Conservation (phyloP, 2,888 invertebrate species). For the Tolmerus cingulatus region DNA sequence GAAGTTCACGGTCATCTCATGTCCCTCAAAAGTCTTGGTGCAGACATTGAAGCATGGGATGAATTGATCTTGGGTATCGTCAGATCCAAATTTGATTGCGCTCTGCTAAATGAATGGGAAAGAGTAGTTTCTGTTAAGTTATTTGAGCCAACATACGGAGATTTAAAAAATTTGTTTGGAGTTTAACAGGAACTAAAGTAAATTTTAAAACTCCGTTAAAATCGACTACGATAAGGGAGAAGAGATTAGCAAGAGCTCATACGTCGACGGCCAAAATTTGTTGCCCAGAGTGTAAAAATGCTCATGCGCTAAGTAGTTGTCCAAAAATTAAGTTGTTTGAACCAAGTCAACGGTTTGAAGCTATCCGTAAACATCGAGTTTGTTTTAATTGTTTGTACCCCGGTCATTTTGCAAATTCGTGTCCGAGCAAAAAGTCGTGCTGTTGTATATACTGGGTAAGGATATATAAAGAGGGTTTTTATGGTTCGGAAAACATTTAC, state of each 20-base stretch:
- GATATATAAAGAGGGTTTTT: too few species aligned
- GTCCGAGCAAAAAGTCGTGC: not conserved
- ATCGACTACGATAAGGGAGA: not conserved
- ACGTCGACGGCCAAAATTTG: not conserved
- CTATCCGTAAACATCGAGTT: not conserved
- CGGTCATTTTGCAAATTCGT: not conserved
- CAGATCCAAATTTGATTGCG: not conserved
- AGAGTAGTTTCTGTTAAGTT: not conserved
- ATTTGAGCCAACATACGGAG: too few species aligned
- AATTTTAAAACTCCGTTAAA: too few species aligned
- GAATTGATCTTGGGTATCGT: not conserved
- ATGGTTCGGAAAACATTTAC: too few species aligned
- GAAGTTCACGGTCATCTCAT: not conserved
- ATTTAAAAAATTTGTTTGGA: too few species aligned
- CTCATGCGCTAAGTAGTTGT: not conserved
- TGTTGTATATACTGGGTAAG: too few species aligned
- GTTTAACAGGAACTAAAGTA: not conserved
- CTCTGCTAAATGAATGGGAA: not conserved
- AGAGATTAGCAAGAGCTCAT: not conserved
- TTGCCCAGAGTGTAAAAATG: not conserved
- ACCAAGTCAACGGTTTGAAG: not conserved
- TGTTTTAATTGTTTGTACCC: not conserved
- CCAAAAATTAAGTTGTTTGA: not conserved
- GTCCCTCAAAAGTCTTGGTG: not conserved
- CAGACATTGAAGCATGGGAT: not conserved